Conservation (phyloP, 2,113 vertebrate species). For the Lynx canadensis region DNA sequence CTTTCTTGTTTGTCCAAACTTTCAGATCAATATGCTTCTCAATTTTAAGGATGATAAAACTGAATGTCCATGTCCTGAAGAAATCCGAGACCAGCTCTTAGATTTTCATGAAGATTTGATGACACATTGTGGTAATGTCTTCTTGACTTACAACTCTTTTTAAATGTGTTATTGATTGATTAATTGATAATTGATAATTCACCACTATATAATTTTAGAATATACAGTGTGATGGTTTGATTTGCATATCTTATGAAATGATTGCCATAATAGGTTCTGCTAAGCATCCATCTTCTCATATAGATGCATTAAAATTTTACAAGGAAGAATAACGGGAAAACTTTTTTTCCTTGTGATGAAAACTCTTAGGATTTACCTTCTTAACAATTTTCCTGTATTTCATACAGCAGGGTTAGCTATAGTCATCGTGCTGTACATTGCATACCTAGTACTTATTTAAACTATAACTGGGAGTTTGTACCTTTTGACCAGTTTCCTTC, state of each 20-base stretch:
- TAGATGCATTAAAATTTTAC: background rate
- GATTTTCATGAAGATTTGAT: slow-evolving; percentile 98
- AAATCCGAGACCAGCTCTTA: slow-evolving; percentile 93
- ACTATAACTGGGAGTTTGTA: background rate
- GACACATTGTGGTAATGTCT: slow-evolving; percentile 93
- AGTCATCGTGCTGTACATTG: background rate
- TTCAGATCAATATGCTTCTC: slow-evolving; percentile 97
- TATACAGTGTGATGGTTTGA: background rate
- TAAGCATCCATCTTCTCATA: background rate
- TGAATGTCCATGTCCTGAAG: slow-evolving; percentile 95
- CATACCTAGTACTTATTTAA: background rate
- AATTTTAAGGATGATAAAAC: slow-evolving; percentile 97
- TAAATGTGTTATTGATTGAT: background rate
- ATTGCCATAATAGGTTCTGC: background rate
- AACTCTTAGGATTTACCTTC: background rate
- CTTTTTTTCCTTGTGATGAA: background rate
- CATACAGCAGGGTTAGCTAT: background rate
- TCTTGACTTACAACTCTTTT: background rate
- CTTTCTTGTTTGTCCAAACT: slow-evolving; percentile 23
- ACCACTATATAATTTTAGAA: background rate
- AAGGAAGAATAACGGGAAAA: background rate
- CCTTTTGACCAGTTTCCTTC: background rate
- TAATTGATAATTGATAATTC: background rate
- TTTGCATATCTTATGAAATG: background rate
- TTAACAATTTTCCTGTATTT: background rate